Evolutionary conservation across 2,888 invertebrate species (phyloP).

Genomic region (Antheraea yamamai): DNA sequence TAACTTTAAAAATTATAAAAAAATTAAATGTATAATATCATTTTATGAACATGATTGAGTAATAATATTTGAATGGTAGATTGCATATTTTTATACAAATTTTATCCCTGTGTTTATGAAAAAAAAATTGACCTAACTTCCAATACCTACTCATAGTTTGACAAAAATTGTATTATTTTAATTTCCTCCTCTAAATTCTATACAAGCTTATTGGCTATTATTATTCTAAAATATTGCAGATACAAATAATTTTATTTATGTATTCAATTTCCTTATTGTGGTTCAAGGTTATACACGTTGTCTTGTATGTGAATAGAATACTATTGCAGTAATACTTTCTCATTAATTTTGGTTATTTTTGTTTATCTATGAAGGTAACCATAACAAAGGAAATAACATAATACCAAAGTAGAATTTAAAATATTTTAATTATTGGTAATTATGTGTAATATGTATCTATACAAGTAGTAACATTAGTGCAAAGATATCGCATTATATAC

Average conservation of each 20-base stretch:
- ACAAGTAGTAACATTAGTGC: slow-evolving; percentile 47
- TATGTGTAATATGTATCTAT: slow-evolving; percentile 42
- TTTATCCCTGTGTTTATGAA: no score
- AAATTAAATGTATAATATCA: no score
- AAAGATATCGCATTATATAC: slow-evolving; percentile 60
- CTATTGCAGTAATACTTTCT: background rate
- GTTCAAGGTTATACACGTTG: background rate
- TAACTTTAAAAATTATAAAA: no score
- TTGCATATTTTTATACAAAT: no score
- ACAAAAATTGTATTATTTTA: background rate
- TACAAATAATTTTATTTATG: background rate
- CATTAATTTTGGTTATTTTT: no score
- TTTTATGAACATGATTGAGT: no score
- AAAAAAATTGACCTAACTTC: no score
- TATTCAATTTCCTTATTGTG: background rate
- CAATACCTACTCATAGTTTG: no score
- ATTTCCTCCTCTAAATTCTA: background rate
- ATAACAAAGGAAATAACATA: background rate
- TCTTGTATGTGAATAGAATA: no score
- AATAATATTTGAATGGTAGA: no score
- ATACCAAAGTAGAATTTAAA: slow-evolving; percentile 1
- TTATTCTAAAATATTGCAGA: background rate
- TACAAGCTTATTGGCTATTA: background rate
- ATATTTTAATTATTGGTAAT: slow-evolving; percentile 31
- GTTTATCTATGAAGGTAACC: no score